A percentile compares a stretch with the other conserved stretches of the same genome.
These are phyloP conservation scores for Ramphastos sulfuratus DNA, from an alignment of 2,113 vertebrate genomes.

Conservation along the genomic window DNA sequence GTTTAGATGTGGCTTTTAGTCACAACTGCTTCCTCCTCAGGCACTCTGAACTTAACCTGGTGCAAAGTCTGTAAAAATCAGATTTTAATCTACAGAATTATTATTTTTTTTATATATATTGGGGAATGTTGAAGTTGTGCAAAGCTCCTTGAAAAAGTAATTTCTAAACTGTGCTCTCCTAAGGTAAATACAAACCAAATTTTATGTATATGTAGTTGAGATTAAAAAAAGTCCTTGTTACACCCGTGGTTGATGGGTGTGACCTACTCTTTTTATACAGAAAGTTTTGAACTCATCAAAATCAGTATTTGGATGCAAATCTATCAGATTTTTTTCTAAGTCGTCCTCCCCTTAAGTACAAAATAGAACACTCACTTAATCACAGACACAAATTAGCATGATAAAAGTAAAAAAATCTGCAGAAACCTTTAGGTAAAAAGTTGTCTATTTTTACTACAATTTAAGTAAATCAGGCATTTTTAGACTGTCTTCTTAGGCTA, in stretches of 20 bases:
- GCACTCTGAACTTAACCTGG: accelerated
- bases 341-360: neutral
- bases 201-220: neutral
- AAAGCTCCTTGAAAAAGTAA: neutral
- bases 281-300: neutral
- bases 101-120: neutral
- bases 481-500: neutral
- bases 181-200: neutral
- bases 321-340: neutral
- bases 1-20: neutral
- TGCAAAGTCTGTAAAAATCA: neutral
- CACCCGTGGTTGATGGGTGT: neutral
- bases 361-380: neutral
- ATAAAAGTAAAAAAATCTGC: neutral
- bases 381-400: neutral
- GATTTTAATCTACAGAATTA: neutral
- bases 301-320: neutral
- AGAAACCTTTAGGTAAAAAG: neutral
- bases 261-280: neutral
- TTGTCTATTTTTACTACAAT: neutral
- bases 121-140: neutral
- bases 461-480: neutral
- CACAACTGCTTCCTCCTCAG: neutral
- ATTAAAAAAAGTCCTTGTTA: neutral
- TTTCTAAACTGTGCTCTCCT: neutral